Conservation (phyloP, 2,888 invertebrate species). For the Calameuta pallipes region DNA sequence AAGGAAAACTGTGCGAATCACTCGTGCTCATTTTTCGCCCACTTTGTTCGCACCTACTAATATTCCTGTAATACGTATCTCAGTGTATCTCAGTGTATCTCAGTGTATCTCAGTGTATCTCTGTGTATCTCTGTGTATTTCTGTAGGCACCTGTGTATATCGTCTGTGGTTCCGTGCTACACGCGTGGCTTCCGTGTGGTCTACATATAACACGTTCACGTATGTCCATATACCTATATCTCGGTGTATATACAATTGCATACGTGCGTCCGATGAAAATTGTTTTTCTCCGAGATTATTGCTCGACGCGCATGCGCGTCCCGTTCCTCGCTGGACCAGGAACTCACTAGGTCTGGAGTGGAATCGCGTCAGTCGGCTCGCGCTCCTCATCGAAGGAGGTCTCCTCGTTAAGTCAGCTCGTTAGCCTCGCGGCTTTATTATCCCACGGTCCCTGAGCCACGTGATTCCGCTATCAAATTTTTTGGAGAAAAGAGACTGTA, state of each 20-base stretch:
- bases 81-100: too few relatives aligned
- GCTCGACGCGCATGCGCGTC: too few relatives aligned
- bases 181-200: too few relatives aligned
- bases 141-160: too few relatives aligned
- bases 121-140: too few relatives aligned
- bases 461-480: slow-evolving; percentile 22
- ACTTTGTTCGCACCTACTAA: neutral
- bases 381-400: slow-evolving; percentile 34
- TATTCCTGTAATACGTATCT: neutral
- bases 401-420: slow-evolving; percentile 7
- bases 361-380: slow-evolving; percentile 38
- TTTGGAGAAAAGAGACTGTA: too few relatives aligned
- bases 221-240: too few relatives aligned
- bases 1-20: neutral
- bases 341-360: slow-evolving; percentile 22
- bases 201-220: too few relatives aligned
- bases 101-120: neutral
- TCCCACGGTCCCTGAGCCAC: slow-evolving; percentile 15
- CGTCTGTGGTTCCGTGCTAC: too few relatives aligned
- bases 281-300: too few relatives aligned
- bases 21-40: neutral
- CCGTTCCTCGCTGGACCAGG: slow-evolving; percentile 6
- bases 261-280: too few relatives aligned
- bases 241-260: too few relatives aligned
- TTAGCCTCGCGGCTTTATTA: neutral